These are phyloP conservation scores for Prolemur simus DNA, from an alignment of 2,113 vertebrate species.

Conservation along the genomic window DNA sequence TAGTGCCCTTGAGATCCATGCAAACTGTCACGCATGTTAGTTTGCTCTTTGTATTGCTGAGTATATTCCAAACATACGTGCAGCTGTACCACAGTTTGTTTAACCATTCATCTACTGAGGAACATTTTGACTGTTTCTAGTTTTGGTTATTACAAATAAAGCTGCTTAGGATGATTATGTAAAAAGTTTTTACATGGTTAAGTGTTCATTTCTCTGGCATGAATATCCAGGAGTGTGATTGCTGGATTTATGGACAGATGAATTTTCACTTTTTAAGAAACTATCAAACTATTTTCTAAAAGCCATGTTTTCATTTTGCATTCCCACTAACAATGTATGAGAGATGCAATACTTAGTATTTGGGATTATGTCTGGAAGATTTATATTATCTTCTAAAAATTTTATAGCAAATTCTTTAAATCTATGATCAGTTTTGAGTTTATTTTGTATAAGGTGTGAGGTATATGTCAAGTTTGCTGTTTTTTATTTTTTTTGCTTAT, in stretches of 20 bases:
- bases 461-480: not conserved
- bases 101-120: not conserved
- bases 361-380: not conserved
- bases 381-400: not conserved
- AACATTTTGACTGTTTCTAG: not conserved
- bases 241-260: not conserved
- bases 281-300: not conserved
- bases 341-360: too few relatives aligned
- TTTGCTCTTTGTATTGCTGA: not conserved
- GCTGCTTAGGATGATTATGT: not conserved
- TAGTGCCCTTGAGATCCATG: not conserved
- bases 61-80: not conserved
- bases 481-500: not conserved
- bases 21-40: too few relatives aligned
- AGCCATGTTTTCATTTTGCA: not conserved
- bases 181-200: not conserved
- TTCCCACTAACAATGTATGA: not conserved
- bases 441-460: not conserved
- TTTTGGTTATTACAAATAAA: not conserved
- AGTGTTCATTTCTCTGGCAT: not conserved
- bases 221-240: not conserved
- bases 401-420: not conserved
- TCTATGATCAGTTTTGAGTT: not conserved
- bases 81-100: not conserved
- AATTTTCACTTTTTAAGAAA: not conserved